phyloP scores from a whole-genome alignment of 2,888 invertebrate genomes.

The Drosophila neutralis region DNA sequence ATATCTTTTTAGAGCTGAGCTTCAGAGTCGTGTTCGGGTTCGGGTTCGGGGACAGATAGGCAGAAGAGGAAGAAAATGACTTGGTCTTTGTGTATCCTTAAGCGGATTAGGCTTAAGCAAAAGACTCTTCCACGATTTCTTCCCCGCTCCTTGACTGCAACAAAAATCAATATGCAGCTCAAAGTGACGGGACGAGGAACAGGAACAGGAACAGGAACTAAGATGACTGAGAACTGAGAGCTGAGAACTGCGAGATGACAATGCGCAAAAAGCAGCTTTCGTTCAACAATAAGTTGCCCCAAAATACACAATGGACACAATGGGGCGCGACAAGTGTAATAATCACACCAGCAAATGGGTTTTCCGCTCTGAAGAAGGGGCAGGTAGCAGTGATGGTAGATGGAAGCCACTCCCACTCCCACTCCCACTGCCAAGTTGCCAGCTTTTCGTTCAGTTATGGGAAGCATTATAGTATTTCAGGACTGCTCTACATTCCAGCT shows the following conservation, averaged over 20 bases:
- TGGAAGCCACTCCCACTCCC: neutral
- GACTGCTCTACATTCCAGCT: neutral
- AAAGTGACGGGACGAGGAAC: neutral
- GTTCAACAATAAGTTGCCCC: constrained; percentile 26
- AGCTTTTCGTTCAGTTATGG: too few relatives aligned
- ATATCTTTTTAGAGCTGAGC: neutral
- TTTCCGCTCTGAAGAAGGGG: neutral
- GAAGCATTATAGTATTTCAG: neutral
- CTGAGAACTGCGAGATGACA: constrained; percentile 27
- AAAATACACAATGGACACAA: constrained; percentile 21
- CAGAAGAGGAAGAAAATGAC: neutral
- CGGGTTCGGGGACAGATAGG: neutral
- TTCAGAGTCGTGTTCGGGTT: neutral
- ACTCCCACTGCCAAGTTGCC: too few relatives aligned
- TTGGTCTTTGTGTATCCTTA: constrained; percentile 9
- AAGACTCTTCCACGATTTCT: constrained; percentile 1
- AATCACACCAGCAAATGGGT: constrained; percentile 29
- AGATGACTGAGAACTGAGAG: constrained; percentile 2
- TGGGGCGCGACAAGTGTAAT: constrained; percentile 50
- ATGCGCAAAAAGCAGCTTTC: constrained; percentile 19
- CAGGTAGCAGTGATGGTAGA: neutral
- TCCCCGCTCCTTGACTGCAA: neutral
- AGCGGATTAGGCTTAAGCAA: constrained; percentile 32
- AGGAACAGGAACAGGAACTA: neutral
- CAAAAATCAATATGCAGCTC: constrained; percentile 16